Evolutionary conservation across 2,113 vertebrate genomes (phyloP).

Genomic region (Pituophis catenifer): DNA sequence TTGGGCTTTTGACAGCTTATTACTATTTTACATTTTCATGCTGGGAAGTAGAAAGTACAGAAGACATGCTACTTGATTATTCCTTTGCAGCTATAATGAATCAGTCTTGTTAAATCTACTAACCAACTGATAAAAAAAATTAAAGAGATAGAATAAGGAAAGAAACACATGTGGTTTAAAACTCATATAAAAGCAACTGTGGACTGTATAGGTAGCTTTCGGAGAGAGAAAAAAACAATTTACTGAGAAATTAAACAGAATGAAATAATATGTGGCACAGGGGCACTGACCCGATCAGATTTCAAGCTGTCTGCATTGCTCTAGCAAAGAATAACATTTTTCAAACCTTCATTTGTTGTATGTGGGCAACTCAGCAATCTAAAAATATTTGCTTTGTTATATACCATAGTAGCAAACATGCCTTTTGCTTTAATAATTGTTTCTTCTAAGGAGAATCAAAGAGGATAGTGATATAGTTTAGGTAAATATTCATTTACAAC

Average conservation of each 20-base stretch:
- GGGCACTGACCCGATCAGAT: neutral
- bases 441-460: neutral
- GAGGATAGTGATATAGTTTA: neutral
- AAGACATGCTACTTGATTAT: neutral
- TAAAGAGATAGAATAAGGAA: neutral
- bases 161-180: neutral
- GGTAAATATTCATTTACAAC: neutral
- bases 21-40: neutral
- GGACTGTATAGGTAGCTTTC: neutral
- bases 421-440: neutral
- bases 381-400: neutral
- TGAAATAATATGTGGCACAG: neutral
- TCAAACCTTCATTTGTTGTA: neutral
- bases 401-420: neutral
- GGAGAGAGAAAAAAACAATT: neutral
- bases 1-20: neutral
- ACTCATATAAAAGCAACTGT: neutral
- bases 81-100: neutral
- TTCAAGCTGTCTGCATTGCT: neutral
- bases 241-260: neutral
- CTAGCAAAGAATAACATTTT: neutral
- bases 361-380: neutral
- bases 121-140: neutral
- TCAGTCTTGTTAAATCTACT: neutral
- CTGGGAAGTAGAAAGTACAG: neutral